Evolutionary conservation across 2,797 vertebrate species (phyloP).

Genomic region (Macrochelys suwanniensis): DNA sequence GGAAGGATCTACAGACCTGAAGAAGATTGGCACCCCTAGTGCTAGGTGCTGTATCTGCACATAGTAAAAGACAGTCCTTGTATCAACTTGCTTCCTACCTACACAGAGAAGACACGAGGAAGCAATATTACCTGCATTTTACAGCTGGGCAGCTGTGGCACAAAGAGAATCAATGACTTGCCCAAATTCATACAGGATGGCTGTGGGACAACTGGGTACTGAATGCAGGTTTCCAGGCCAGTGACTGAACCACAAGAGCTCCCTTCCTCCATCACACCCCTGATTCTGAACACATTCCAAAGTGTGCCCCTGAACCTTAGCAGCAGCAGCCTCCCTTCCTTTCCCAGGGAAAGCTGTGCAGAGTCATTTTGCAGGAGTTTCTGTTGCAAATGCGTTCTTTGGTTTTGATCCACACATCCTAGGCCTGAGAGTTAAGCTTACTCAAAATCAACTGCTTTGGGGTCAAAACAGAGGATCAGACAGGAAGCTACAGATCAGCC

Average conservation of each 20-base stretch:
- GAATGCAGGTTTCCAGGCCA: background rate
- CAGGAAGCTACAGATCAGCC: background rate
- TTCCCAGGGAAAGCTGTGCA: slow-evolving; percentile 8
- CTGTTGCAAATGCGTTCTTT: slow-evolving; percentile 15
- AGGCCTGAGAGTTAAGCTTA: background rate
- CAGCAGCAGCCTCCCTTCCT: background rate
- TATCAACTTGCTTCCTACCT: background rate
- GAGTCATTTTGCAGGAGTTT: slow-evolving; percentile 11
- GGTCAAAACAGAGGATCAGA: slow-evolving; percentile 32
- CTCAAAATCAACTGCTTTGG: slow-evolving; percentile 13
- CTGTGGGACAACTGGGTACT: background rate
- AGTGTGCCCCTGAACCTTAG: background rate
- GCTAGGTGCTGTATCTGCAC: background rate
- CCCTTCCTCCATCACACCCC: background rate
- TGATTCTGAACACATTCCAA: background rate
- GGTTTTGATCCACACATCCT: background rate
- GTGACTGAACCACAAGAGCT: background rate
- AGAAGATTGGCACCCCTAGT: background rate
- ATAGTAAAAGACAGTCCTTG: background rate
- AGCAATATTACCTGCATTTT: background rate
- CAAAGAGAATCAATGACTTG: background rate
- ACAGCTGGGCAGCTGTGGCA: background rate
- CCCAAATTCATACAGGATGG: background rate
- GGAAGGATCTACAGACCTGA: background rate
- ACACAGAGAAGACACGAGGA: background rate